Percentiles rank a stretch among this genome's conserved stretches.
phyloP scores from a whole-genome alignment of 2,113 vertebrate genomes.

The Panthera leo region DNA sequence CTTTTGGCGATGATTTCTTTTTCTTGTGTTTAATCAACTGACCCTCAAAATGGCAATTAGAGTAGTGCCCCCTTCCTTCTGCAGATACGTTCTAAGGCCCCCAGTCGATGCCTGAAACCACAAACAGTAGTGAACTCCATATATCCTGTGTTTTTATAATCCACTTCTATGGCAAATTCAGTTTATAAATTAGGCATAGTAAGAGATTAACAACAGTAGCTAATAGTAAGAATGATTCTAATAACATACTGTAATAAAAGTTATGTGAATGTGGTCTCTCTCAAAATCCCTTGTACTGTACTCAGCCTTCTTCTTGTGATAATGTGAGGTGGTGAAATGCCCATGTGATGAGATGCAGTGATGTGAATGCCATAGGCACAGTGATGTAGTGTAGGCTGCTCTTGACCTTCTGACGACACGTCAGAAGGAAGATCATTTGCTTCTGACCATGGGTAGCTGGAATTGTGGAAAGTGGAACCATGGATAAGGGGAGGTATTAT shows the following conservation, averaged over 20 bases:
- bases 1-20: background rate
- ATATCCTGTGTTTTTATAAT: background rate
- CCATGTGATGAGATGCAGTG: too few relatives aligned
- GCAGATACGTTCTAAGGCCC: background rate
- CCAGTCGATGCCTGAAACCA: background rate
- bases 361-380: background rate
- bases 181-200: background rate
- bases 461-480: accelerated
- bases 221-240: background rate
- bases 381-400: background rate
- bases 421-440: background rate
- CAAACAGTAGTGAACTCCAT: background rate
- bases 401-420: background rate
- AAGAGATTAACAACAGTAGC: background rate
- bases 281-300: background rate
- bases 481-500: background rate
- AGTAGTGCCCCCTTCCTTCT: background rate
- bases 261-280: background rate
- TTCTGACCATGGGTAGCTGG: background rate
- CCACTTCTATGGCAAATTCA: background rate
- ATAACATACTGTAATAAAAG: background rate
- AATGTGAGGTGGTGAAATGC: background rate
- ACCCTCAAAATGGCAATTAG: background rate
- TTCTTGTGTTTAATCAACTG: slow-evolving; percentile 1
- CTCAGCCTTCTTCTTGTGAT: background rate